Conservation (phyloP, 1,140 invertebrate species). For the Copidosoma floridanum region DNA sequence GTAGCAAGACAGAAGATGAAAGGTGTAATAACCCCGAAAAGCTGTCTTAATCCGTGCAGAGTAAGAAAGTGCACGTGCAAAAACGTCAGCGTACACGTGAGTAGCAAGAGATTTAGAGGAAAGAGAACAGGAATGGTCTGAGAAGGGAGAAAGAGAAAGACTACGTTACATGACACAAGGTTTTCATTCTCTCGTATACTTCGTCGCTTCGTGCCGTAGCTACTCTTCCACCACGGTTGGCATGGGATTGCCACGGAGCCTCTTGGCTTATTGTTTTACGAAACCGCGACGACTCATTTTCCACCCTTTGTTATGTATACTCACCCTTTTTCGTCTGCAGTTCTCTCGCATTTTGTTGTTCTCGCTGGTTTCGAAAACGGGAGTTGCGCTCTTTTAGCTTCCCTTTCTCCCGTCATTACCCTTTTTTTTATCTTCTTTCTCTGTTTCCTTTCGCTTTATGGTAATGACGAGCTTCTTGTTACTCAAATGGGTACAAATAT, state of each 20-base stretch:
- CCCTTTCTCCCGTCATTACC: background rate
- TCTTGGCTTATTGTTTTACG: constrained; percentile 15
- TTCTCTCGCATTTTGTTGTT: background rate
- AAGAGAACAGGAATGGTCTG: too few relatives aligned
- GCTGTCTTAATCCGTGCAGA: too few relatives aligned
- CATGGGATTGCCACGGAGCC: background rate
- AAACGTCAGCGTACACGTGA: background rate
- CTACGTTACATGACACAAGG: background rate
- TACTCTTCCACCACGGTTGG: background rate
- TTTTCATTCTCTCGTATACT: background rate
- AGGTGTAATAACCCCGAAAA: too few relatives aligned
- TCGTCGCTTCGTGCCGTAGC: background rate
- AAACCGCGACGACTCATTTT: constrained; percentile 7
- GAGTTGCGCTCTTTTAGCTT: background rate
- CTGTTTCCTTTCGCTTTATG: too few relatives aligned
- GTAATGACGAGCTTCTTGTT: too few relatives aligned
- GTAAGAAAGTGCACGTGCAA: background rate
- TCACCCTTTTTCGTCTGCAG: background rate
- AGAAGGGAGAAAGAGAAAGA: too few relatives aligned
- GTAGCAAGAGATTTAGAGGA: too few relatives aligned
- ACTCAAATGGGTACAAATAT: too few relatives aligned
- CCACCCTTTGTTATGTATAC: background rate
- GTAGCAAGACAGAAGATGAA: too few relatives aligned
- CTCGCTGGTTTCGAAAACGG: background rate
- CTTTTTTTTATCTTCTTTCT: too few relatives aligned